Evolutionary conservation across 2,113 vertebrate species (phyloP).

Genomic region (Antechinus flavipes): DNA sequence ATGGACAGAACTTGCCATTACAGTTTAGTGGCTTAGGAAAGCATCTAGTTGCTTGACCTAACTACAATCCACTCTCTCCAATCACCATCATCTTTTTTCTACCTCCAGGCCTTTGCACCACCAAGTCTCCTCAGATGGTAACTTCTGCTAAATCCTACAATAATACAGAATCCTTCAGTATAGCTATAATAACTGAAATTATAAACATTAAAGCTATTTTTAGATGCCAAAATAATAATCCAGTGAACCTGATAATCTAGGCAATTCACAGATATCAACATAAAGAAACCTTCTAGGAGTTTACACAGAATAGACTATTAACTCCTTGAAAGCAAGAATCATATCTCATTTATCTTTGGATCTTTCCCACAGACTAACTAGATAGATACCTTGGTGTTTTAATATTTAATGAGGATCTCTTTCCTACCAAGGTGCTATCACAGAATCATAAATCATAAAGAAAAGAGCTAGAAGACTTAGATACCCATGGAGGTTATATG

Average conservation of each 20-base stretch:
- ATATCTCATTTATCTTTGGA: not conserved
- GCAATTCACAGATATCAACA: not conserved
- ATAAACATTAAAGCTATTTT: not conserved
- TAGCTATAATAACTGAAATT: not conserved
- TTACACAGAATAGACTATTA: not conserved
- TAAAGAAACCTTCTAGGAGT: not conserved
- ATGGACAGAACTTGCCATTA: no score
- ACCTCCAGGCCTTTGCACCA: no score
- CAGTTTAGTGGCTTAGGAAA: no score
- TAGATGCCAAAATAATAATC: not conserved
- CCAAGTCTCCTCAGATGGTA: no score
- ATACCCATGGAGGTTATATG: no score
- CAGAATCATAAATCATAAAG: no score
- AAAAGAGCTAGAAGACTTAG: no score
- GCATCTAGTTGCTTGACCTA: no score
- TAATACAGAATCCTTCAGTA: not conserved
- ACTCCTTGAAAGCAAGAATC: slow-evolving; percentile 9
- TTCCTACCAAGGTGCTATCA: not conserved
- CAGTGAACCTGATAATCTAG: not conserved
- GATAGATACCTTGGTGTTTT: no score
- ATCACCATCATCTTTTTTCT: no score
- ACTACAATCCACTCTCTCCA: no score
- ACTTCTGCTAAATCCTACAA: no score
- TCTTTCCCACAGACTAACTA: not conserved
- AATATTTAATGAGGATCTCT: not conserved